Evolutionary conservation across 2,113 vertebrate genomes (phyloP), one percentile per base, ranked within the genome.

Genomic region (Protomyctophum bolini): DNA sequence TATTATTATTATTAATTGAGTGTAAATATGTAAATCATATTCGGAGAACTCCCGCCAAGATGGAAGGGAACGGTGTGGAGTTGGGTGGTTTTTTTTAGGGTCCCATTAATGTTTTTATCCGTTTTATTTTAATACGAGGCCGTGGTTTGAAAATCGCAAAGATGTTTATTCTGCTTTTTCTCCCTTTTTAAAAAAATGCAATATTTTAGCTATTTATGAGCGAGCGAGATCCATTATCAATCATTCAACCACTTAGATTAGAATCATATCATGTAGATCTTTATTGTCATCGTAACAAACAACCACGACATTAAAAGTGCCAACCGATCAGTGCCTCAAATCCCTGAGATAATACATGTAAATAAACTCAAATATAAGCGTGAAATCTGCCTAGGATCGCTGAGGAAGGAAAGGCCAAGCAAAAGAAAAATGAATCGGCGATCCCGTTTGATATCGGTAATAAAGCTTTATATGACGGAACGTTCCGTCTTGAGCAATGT

Each of bases 151-250:
- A 60, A 60, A 46, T 61, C 9, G 50, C n/a, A 45, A n/a, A 14
- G 4, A 14, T 58, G 28, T 58, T 29, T 8, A 10, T 29, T 29
- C 11, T 15, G 21, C 60, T 52, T 52, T 52, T 68, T 12, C n/a
- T n/a, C n/a, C n/a, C n/a, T n/a, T 21, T 21, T 21, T 21, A 21
- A 21, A 2, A 28, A 41, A 41, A 59, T 11, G 6, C 41, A 45
- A 60, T n/a, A 60, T 45, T 4, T 65, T 61, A 15, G 72, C 0
- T 68, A 8, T 72, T 58, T 68, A n/a, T 72, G 4, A 72, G 66
- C 4, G 6, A 12, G 47, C 62, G 55, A 60, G 9, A 67, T 51
- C 14, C 12, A 21, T n/a, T 57, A 54, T 54, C 56, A 7, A 49
- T 60, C 15, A 0, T 64, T 67, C 2, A 29, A 9, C 8, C 49